Base-by-base conservation (phyloP, 2,888 invertebrate species). In the Cosmia pyralina region DNA sequence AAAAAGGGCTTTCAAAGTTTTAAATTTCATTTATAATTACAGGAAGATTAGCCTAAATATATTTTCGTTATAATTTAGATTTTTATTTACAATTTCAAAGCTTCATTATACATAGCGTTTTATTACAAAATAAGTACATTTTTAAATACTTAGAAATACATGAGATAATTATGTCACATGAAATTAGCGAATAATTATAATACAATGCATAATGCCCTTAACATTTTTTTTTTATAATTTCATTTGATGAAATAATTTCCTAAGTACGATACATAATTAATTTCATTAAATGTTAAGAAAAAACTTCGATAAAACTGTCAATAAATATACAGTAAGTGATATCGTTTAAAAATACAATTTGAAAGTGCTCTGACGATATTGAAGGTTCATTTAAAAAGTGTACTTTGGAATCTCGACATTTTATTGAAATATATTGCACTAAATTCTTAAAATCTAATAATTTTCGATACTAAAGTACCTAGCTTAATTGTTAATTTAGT, bases 341-440 rank as follows among this genome's bases (percentile, higher is more conserved):
- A 17, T 41, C 0, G 5, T 74, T 79, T 53, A 38, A 69, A 75
- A 22, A 69, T 62, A 57, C n/a, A 79, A 44, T 55, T 64, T 34
- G 6, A 57, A 77, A 52, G 53, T 53, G 57, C 48, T 34, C 53
- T 44, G 28, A 50, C 34, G 11, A 28, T 48, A 48, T 59, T 19
- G 5, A 41, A 28, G 44, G 48, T 67, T 10, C 15, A 64, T 72
- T 64, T 55, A 38, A 70, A 67, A 66, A 44, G 50, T 50, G 10
- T 67, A 13, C 1, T 44, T 53, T 55, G 0, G 0, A n/a, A 19
- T 67, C 67, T 28, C 22, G 34, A 44, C 8, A 53, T 65, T 68
- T 59, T 3, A 59, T 60, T 38, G 15, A 72, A 69, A 69, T 62
- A 86, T 88, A 88, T 88, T 88, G 88, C 88, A 88, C 88, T 79